Evolutionary conservation across 2,113 vertebrate genomes (phyloP).

Genomic region (Phrynosoma blainvillii): DNA sequence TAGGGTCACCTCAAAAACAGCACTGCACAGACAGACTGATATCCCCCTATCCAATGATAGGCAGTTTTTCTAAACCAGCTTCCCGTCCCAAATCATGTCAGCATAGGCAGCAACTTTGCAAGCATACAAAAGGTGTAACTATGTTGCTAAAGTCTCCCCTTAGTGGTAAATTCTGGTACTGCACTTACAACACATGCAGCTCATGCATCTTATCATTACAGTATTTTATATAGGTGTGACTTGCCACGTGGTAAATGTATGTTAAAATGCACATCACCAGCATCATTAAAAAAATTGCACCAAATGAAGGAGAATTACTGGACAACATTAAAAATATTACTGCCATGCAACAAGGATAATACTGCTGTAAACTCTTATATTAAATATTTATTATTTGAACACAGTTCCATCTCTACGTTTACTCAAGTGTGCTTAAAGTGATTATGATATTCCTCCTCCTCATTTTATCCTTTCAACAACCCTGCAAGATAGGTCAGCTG

Average conservation of each 20-base stretch:
- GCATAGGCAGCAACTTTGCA: not conserved
- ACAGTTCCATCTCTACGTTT: too few species aligned
- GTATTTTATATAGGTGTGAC: not conserved
- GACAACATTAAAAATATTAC: not conserved
- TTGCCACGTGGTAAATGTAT: not conserved
- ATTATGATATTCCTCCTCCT: too few species aligned
- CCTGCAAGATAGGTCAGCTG: too few species aligned
- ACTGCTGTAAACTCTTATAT: not conserved
- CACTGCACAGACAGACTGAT: not conserved
- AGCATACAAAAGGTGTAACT: not conserved
- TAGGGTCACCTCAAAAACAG: conserved; percentile 56
- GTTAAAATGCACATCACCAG: not conserved
- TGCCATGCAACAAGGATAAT: not conserved
- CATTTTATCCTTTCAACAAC: too few species aligned
- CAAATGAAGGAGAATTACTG: not conserved
- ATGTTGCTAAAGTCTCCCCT: not conserved
- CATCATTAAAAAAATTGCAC: not conserved
- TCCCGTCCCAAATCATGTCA: conserved; percentile 4
- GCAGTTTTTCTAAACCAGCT: not conserved
- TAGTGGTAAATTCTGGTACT: conserved; percentile 1
- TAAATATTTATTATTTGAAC: too few species aligned
- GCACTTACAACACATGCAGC: not conserved
- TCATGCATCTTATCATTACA: not conserved
- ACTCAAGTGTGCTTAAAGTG: too few species aligned
- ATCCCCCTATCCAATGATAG: not conserved